Percentiles rank a stretch among this genome's conserved stretches.
Conservation (phyloP, 2,888 invertebrate genomes). For the Hemicrepidius hirtus region DNA sequence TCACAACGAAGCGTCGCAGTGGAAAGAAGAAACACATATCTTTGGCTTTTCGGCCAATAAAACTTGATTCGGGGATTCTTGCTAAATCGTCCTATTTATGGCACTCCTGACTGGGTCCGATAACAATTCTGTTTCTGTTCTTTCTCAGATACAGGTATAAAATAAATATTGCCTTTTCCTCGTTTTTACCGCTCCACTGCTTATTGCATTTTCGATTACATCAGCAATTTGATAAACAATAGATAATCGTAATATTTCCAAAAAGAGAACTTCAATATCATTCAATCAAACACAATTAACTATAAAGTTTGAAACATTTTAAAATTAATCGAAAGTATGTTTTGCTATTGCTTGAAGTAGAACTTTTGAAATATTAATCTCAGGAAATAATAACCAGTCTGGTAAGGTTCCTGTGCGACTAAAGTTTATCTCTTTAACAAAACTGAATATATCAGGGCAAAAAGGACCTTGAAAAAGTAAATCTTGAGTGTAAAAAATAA, state of each 20-base stretch:
- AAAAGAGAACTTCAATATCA: no score
- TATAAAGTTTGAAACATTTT: no score
- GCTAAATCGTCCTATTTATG: constrained; percentile 61
- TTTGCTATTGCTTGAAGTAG: no score
- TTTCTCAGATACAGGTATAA: constrained; percentile 54
- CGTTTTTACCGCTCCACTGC: constrained; percentile 22
- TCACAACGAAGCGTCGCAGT: constrained; percentile 64
- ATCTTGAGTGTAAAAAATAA: no score
- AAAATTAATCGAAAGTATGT: no score
- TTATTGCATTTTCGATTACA: constrained; percentile 29
- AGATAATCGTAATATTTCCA: background rate
- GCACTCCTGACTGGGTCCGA: constrained; percentile 61
- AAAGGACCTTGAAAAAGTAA: no score
- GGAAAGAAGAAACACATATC: constrained; percentile 69
- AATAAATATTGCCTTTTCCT: constrained; percentile 47
- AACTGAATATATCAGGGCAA: no score
- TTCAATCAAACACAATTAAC: no score
- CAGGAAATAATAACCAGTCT: no score
- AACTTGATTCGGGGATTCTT: constrained; percentile 72
- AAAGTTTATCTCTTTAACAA: no score
- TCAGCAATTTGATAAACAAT: constrained; percentile 7
- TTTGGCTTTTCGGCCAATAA: constrained; percentile 60
- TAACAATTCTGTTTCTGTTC: constrained; percentile 65
- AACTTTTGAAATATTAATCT: no score
- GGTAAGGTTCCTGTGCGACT: no score